Evolutionary conservation across 2,113 vertebrate genomes (phyloP).

Genomic region (Holacanthus passer): DNA sequence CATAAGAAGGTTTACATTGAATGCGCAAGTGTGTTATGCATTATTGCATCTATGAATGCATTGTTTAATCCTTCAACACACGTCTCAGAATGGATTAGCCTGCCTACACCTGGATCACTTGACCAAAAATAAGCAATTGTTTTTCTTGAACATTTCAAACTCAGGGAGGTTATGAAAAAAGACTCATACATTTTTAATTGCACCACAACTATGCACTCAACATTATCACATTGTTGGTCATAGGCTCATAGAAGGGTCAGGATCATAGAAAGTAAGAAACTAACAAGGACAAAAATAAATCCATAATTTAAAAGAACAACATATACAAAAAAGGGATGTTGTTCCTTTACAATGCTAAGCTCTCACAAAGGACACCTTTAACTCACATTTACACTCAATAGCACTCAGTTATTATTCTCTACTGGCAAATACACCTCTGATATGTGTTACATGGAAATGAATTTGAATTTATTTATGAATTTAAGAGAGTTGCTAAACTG

Average conservation of each 20-base stretch:
- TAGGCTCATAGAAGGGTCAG: too few species aligned
- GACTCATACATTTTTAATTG: background rate
- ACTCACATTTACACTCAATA: background rate
- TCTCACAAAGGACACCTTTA: background rate
- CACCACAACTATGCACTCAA: background rate
- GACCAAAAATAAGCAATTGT: constrained; percentile 9
- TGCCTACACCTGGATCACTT: constrained; percentile 21
- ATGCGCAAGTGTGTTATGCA: constrained; percentile 16
- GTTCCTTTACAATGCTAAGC: background rate
- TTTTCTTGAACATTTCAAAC: background rate
- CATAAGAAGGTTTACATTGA: constrained; percentile 24
- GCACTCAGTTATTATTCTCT: background rate
- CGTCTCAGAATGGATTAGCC: constrained; percentile 47
- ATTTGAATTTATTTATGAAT: too few species aligned
- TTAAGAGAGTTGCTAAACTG: background rate
- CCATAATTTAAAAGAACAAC: background rate
- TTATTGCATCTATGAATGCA: constrained; percentile 14
- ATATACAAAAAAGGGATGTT: background rate
- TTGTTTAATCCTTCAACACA: constrained; percentile 43
- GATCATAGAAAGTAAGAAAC: background rate
- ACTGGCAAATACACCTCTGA: background rate
- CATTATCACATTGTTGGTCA: background rate
- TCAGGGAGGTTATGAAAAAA: background rate
- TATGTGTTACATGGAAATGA: background rate
- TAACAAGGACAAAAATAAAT: background rate